Evolutionary conservation across 2,888 invertebrate species (phyloP).

Genomic region (Phyto melanocephala): DNA sequence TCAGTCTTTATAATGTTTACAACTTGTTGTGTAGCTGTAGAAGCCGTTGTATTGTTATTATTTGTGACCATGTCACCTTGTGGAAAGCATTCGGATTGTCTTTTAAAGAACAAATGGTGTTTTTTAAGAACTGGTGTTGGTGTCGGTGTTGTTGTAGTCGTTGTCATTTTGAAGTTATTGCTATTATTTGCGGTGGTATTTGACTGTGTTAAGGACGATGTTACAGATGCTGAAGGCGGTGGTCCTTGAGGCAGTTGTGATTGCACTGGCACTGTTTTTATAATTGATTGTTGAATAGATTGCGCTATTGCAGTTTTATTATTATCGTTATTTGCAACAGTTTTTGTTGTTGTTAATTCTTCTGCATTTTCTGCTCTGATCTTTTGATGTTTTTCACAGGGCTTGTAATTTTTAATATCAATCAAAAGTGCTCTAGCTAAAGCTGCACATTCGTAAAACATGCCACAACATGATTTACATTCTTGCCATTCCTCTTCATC

Average conservation of each 20-base stretch:
- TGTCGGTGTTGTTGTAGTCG: slow-evolving; percentile 35
- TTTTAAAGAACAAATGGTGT: slow-evolving; percentile 78
- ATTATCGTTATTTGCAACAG: neutral
- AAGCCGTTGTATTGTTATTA: slow-evolving; percentile 41
- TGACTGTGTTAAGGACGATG: neutral
- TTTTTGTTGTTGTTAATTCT: slow-evolving; percentile 35
- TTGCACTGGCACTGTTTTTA: slow-evolving; percentile 62
- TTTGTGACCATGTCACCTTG: slow-evolving; percentile 68
- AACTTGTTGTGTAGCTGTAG: slow-evolving; percentile 9
- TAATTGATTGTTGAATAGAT: slow-evolving; percentile 49
- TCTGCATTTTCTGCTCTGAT: neutral
- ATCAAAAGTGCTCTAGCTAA: slow-evolving; percentile 73
- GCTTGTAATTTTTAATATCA: slow-evolving; percentile 73
- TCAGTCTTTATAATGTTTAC: slow-evolving; percentile 58
- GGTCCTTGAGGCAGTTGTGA: slow-evolving; percentile 48
- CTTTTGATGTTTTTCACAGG: slow-evolving; percentile 73
- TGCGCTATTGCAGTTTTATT: neutral
- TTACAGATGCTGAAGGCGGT: neutral
- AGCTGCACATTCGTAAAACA: slow-evolving; percentile 69
- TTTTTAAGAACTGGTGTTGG: slow-evolving; percentile 76
- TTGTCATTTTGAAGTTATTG: slow-evolving; percentile 3
- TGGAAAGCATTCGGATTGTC: slow-evolving; percentile 77
- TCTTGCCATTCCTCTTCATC: slow-evolving; percentile 74
- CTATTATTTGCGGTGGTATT: neutral
- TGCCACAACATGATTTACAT: slow-evolving; percentile 76